Conservation (phyloP, 2,888 invertebrate genomes). For the Hanleya hanleyi region DNA sequence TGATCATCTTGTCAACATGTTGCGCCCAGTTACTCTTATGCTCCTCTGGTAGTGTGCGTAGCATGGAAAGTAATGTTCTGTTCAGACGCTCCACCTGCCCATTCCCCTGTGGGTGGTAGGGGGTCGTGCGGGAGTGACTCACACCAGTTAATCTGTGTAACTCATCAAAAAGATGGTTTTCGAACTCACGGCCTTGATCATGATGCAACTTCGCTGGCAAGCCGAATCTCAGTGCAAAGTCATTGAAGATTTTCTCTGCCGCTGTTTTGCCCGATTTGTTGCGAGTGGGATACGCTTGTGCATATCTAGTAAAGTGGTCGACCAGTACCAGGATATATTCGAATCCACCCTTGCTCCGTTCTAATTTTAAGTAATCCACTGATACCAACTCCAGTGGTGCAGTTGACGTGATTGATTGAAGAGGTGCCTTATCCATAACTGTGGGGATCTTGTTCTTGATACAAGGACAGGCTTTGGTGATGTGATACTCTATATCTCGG, state of each 20-base stretch:
- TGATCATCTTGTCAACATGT: neutral
- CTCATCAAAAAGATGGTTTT: slow-evolving; percentile 11
- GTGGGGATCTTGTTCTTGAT: slow-evolving; percentile 16
- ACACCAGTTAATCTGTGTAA: slow-evolving; percentile 15
- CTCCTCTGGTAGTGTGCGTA: slow-evolving; percentile 4
- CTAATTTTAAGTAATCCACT: neutral
- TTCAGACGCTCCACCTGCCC: no score
- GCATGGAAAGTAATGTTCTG: slow-evolving; percentile 19
- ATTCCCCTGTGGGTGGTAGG: slow-evolving; percentile 20
- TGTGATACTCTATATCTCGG: slow-evolving; percentile 16
- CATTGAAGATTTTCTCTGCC: no score
- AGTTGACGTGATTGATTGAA: neutral
- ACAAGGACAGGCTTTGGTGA: slow-evolving; percentile 17
- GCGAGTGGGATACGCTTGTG: slow-evolving; percentile 22
- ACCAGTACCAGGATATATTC: slow-evolving; percentile 18
- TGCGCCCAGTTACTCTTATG: neutral
- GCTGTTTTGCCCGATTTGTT: slow-evolving; percentile 20
- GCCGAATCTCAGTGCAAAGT: slow-evolving; percentile 15
- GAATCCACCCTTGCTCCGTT: slow-evolving; percentile 9
- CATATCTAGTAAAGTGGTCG: slow-evolving; percentile 24
- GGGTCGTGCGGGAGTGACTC: slow-evolving; percentile 2
- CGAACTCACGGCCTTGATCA: slow-evolving; percentile 20
- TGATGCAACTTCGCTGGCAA: slow-evolving; percentile 16
- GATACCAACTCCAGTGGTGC: neutral
- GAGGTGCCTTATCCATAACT: neutral